phyloP scores from a whole-genome alignment of 2,797 vertebrate genomes.

The Notolepis coatsorum region DNA sequence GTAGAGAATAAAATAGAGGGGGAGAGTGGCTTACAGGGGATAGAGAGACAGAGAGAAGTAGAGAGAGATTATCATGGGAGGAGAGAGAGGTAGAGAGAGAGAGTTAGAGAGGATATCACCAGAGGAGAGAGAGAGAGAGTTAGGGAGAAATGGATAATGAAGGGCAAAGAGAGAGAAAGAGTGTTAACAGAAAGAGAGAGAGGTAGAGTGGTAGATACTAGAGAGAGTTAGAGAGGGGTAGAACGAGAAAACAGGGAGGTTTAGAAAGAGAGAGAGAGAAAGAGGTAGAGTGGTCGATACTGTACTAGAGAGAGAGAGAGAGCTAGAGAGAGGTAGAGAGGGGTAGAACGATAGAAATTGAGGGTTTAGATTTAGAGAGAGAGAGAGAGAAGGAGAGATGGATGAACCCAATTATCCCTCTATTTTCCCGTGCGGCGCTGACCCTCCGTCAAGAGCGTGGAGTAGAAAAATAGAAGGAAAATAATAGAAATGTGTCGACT shows the following conservation, averaged over 20 bases:
- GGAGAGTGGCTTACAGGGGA: neutral
- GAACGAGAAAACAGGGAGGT: neutral
- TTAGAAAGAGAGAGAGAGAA: slow-evolving; percentile 22
- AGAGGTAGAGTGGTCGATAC: slow-evolving; percentile 21
- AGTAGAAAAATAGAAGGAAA: slow-evolving; percentile 63
- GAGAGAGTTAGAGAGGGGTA: neutral
- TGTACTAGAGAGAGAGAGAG: neutral
- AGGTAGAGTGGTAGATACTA: neutral
- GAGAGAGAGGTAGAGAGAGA: neutral
- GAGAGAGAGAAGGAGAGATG: slow-evolving; percentile 64
- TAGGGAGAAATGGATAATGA: no score
- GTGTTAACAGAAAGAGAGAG: neutral
- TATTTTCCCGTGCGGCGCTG: slow-evolving; percentile 66
- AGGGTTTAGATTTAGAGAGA: neutral
- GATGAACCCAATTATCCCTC: slow-evolving; percentile 80
- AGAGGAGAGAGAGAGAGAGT: neutral
- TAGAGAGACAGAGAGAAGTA: neutral
- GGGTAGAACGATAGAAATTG: slow-evolving; percentile 12
- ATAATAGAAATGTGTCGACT: slow-evolving; percentile 81
- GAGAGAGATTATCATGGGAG: no score
- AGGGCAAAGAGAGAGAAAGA: neutral
- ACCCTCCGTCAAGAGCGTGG: slow-evolving; percentile 59
- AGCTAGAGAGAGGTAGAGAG: neutral
- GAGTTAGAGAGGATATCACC: neutral
- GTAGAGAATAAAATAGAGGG: neutral